These are phyloP conservation scores for Aspiorhynchus laticeps DNA, from an alignment of 2,113 vertebrate genomes.

Conservation along the genomic window DNA sequence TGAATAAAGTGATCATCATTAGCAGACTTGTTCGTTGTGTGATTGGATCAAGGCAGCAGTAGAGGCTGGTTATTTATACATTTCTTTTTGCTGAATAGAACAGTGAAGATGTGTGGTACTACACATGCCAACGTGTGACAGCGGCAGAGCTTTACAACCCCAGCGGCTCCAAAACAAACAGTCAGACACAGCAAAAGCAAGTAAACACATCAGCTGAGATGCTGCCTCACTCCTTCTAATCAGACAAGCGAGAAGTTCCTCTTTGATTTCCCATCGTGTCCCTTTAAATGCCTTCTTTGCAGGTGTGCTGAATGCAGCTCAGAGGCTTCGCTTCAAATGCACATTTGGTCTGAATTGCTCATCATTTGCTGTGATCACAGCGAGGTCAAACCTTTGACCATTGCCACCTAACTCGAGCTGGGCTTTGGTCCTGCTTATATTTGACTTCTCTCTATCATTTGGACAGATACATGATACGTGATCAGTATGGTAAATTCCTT, in stretches of 20 bases:
- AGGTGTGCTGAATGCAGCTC: constrained; percentile 5
- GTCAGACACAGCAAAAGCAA: constrained; percentile 21
- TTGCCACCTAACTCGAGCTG: neutral
- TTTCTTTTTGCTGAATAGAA: constrained; percentile 37
- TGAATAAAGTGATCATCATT: constrained; percentile 24
- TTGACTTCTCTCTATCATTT: neutral
- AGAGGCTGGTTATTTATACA: constrained; percentile 19
- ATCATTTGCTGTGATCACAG: neutral
- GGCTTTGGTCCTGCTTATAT: constrained; percentile 4
- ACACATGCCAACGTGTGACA: constrained; percentile 7
- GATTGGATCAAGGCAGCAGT: constrained; percentile 29
- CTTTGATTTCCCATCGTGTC: constrained; percentile 22
- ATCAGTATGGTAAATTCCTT: neutral
- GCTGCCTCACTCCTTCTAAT: constrained; percentile 4
- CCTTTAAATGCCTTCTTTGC: neutral
- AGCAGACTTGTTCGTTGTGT: constrained; percentile 18
- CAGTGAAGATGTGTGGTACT: constrained; percentile 38
- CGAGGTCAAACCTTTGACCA: constrained; percentile 3
- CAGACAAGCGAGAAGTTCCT: neutral
- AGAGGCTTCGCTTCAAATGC: neutral
- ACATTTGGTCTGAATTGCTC: neutral
- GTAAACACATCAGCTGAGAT: constrained; percentile 14
- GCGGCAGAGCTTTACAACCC: constrained; percentile 21
- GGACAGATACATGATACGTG: neutral
- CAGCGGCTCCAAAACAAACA: constrained; percentile 37